These are phyloP conservation scores for Cataglyphis rosenhaueri DNA, from an alignment of 2,888 invertebrate species.

Conservation along the genomic window DNA sequence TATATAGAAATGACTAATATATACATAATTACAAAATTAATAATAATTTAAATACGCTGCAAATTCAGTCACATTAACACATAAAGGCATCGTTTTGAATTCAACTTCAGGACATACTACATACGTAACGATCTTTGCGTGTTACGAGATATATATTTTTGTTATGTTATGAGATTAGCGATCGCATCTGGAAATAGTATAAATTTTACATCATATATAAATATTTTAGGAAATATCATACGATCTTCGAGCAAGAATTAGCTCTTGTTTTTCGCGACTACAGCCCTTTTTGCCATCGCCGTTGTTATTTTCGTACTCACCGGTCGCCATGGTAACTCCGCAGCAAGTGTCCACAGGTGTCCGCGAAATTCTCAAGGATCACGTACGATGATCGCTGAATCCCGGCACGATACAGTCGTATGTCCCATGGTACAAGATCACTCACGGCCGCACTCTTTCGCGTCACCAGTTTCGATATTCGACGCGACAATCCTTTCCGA, in stretches of 20 bases:
- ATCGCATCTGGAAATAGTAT: neutral
- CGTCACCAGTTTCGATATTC: neutral
- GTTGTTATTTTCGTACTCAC: neutral
- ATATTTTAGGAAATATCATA: neutral
- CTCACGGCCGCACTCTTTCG: neutral
- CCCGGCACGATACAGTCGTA: neutral
- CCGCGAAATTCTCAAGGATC: neutral
- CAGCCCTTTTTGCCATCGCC: neutral
- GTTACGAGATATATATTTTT: too few relatives aligned
- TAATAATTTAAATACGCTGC: constrained; percentile 22
- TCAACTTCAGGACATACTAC: neutral
- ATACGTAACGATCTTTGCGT: neutral
- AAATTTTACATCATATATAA: neutral
- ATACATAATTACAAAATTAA: constrained; percentile 46
- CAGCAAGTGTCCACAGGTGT: neutral
- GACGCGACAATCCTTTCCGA: neutral
- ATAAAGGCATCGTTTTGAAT: constrained; percentile 13
- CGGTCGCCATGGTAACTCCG: neutral
- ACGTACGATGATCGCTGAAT: neutral
- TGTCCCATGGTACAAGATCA: neutral
- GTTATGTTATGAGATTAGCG: neutral
- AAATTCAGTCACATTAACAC: constrained; percentile 36
- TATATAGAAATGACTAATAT: constrained; percentile 38
- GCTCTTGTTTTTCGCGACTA: neutral
- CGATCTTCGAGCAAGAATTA: neutral